Base-by-base conservation (phyloP, 1,140 invertebrate species). In the Drosophila quadrilineata region DNA sequence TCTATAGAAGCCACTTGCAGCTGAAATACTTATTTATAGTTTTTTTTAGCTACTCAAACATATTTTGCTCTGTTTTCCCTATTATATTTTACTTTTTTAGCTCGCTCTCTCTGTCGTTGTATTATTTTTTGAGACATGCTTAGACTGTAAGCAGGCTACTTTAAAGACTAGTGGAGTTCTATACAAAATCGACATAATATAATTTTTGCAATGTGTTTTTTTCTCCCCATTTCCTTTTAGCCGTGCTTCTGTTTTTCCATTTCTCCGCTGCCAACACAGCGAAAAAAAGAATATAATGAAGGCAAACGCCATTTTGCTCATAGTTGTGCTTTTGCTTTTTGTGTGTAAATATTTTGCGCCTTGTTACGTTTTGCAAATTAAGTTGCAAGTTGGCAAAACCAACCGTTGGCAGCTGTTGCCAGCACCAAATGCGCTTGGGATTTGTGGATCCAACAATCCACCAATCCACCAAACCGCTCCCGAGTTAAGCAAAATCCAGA, bases 111-210 rank as follows among this genome's bases (percentile, higher is more conserved):
- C 31, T 58, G 29, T 36, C 9, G 17, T 4, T 12, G 2, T 8
- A 8, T 57, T 58, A 50, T 41, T 35, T 71, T 60, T 68, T 10
- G n/a, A n/a, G n/a, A n/a, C 17, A 19, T 19, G 24, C 16, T 14
- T 4, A 8, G 2, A 4, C 19, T 28, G 35, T 21, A 8, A 14
- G 17, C 28, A 6, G 29, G 26, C 29, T 57, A 19, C 52, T 56
- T 29, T 31, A 12, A 54, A 45, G 29, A 57, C 50, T 56, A 53
- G 56, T 53, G 48, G 60, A 80, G 82, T 80, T 75, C 63, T 68
- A n/a, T n/a, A 75, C 77, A 84, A 76, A 82, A 82, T 84, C 77
- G 77, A 77, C 77, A 77, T 84, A 84, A 84, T 84, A 79, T 74
- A 85, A 77, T 84, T 84, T 85, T 46, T 71, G 71, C 79, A 60